Conservation (phyloP, 2,888 invertebrate genomes). For the Augochlorella aurata region DNA sequence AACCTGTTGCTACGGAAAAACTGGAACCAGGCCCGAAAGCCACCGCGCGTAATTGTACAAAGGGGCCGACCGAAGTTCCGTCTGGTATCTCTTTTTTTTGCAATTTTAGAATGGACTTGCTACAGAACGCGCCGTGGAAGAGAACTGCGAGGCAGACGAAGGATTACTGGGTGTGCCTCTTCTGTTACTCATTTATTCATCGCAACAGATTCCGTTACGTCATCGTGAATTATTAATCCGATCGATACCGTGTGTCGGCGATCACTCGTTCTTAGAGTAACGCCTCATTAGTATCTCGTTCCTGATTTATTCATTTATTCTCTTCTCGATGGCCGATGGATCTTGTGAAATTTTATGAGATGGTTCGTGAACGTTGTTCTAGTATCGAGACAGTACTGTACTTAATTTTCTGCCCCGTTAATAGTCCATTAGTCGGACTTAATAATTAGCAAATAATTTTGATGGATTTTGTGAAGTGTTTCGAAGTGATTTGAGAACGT, state of each 20-base stretch:
- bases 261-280: background rate
- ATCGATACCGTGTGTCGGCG: background rate
- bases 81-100: background rate
- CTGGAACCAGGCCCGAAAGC: too few relatives aligned
- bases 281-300: background rate
- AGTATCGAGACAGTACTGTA: too few relatives aligned
- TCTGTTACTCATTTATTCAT: background rate
- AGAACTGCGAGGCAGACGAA: background rate
- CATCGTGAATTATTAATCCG: background rate
- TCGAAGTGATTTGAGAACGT: background rate
- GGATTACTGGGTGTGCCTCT: background rate
- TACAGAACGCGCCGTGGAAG: background rate
- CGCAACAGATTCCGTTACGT: background rate
- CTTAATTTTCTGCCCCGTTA: too few relatives aligned
- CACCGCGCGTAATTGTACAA: too few relatives aligned
- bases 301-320: background rate
- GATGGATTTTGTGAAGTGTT: background rate
- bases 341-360: background rate
- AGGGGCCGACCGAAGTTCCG: too few relatives aligned
- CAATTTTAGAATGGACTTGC: background rate
- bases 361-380: background rate
- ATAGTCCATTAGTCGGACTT: too few relatives aligned
- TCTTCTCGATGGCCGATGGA: background rate
- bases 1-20: too few relatives aligned
- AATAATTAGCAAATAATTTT: too few relatives aligned